Percentiles rank a stretch among this genome's conserved stretches.
Conservation (phyloP, 2,797 vertebrate species). For the Xiphorhynchus erythropygius region DNA sequence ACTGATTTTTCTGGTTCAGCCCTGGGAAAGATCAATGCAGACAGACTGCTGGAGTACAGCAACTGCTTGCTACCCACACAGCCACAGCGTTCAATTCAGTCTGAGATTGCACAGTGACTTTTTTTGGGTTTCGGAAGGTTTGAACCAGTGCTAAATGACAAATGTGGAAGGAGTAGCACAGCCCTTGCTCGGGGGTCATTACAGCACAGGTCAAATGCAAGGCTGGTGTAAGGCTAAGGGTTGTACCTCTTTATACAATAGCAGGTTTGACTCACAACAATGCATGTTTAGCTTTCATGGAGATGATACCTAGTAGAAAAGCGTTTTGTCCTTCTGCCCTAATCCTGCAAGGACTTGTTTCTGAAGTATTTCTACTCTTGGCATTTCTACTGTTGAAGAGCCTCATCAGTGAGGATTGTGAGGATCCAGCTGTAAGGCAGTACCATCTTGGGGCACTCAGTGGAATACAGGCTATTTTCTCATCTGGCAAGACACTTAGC, state of each 20-base stretch:
- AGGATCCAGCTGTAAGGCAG: background rate
- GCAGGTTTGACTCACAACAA: background rate
- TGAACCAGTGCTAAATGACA: background rate
- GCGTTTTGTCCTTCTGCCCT: background rate
- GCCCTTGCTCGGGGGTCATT: background rate
- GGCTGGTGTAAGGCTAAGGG: background rate
- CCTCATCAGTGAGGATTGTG: background rate
- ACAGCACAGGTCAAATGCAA: background rate
- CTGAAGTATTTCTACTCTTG: background rate
- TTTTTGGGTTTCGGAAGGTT: background rate
- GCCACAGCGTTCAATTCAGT: background rate
- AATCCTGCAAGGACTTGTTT: background rate
- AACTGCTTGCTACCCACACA: background rate
- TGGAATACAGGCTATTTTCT: background rate
- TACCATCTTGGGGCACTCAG: accelerated
- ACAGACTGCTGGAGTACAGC: background rate
- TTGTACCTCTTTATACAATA: background rate
- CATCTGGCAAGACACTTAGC: background rate
- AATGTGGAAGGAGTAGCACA: accelerated
- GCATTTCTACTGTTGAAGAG: background rate
- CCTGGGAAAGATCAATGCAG: background rate
- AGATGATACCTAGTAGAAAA: background rate
- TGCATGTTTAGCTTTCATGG: background rate
- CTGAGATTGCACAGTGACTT: background rate
- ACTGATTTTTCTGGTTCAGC: background rate